Conservation (phyloP, 2,888 invertebrate species). For the Schrankia costaestrigalis region DNA sequence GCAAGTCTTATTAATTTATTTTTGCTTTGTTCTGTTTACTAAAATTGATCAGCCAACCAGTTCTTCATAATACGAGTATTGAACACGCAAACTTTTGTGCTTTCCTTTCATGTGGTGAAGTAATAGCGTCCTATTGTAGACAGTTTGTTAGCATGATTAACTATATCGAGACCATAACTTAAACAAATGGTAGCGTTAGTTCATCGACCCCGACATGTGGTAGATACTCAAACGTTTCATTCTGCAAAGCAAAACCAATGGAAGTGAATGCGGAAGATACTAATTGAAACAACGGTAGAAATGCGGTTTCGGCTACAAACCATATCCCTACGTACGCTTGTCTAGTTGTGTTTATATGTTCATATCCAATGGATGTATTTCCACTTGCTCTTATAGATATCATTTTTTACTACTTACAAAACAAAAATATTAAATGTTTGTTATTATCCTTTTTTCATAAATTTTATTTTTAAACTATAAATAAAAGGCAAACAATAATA, state of each 20-base stretch:
- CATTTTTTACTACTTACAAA: too few relatives aligned
- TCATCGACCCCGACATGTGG: slow-evolving; percentile 30
- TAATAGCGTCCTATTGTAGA: too few relatives aligned
- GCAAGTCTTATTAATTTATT: too few relatives aligned
- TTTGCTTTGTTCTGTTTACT: too few relatives aligned
- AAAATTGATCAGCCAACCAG: too few relatives aligned
- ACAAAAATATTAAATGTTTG: too few relatives aligned
- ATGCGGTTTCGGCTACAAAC: slow-evolving; percentile 23
- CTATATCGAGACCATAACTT: slow-evolving; percentile 14
- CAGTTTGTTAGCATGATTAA: slow-evolving; percentile 1
- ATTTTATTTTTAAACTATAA: too few relatives aligned
- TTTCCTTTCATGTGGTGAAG: too few relatives aligned
- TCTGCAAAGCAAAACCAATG: slow-evolving; percentile 35
- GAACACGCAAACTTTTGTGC: too few relatives aligned
- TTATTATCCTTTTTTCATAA: too few relatives aligned
- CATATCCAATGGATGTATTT: neutral
- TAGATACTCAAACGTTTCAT: slow-evolving; percentile 27
- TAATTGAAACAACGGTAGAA: slow-evolving; percentile 30
- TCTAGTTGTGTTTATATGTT: slow-evolving; percentile 5
- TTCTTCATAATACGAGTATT: too few relatives aligned
- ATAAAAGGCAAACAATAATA: too few relatives aligned
- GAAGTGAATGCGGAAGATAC: slow-evolving; percentile 31
- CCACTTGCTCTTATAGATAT: neutral
- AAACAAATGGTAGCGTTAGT: slow-evolving; percentile 26
- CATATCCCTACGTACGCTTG: slow-evolving; percentile 10